Base-by-base conservation (phyloP, 2,797 vertebrate species). In the Tachyglossus aculeatus region DNA sequence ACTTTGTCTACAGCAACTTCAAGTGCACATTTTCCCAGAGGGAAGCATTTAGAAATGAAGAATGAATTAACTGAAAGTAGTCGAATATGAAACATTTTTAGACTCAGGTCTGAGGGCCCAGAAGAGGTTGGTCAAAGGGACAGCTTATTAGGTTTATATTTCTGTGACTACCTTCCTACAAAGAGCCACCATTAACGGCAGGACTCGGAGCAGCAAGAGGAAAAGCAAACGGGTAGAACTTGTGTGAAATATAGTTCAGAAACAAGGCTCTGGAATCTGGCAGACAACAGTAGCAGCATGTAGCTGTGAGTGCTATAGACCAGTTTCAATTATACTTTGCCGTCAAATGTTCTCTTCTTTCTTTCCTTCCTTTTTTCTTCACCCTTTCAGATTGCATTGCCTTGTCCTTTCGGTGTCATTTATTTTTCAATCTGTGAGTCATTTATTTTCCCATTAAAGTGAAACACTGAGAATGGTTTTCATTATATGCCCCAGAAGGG, bases 381-480 rank as follows among this genome's bases (percentile, higher is more conserved):
- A 47, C 71, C 71, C 67, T 63, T 63, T 74, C 57, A 80, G 82
- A 85, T 62, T 69, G 41, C 24, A 38, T 71, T 74, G 73, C 22
- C 68, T 76, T 76, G 67, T 64, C 43, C 60, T 69, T 82, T 70
- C 71, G 67, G 14, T 74, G 71, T 64, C 68, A 83, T 76, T 85
- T 78, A 83, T 65, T 83, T 85, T 83, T 76, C 78, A 56, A 77
- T 83, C 66, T 83, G 78, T 82, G 63, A 54, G 53, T 68, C 71
- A 80, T 81, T 87, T 87, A 78, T 75, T 87, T 87, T 78, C 39
- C 63, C 71, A 77, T 82, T 83, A 81, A 83, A 78, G 63, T 76
- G 56, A 74, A 83, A 74, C 62, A 59, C 68, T 76, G 81, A 60
- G 63, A 83, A 71, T 69, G 39, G 33, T 36, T 78, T 80, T 71